Conservation (phyloP, 2,888 invertebrate species). For the Fabriciana adippe region DNA sequence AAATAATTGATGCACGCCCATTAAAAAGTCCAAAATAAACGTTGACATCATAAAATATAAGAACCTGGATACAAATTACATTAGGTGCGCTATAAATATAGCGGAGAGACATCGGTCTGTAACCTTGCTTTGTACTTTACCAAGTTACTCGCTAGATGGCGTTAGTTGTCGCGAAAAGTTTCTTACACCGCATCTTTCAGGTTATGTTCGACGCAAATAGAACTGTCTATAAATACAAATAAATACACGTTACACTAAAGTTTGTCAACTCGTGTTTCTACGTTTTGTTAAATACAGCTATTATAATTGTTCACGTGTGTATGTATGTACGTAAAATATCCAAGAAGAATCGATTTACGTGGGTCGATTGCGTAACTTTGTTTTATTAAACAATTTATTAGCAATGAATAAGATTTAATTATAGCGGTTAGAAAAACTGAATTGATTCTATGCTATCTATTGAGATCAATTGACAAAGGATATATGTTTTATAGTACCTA, state of each 20-base stretch:
- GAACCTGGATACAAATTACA: slow-evolving; percentile 45
- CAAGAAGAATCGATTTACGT: neutral
- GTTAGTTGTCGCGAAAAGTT: slow-evolving; percentile 50
- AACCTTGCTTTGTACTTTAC: slow-evolving; percentile 48
- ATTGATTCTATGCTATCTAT: neutral
- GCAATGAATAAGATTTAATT: slow-evolving; percentile 18
- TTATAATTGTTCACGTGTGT: neutral
- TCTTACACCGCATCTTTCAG: slow-evolving; percentile 43
- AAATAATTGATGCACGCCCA: slow-evolving; percentile 23
- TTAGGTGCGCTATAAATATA: slow-evolving; percentile 45
- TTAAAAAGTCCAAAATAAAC: slow-evolving; percentile 38
- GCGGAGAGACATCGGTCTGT: slow-evolving; percentile 41
- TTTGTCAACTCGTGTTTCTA: slow-evolving; percentile 6
- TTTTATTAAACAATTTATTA: neutral
- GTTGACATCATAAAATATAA: slow-evolving; percentile 44
- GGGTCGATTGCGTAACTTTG: neutral
- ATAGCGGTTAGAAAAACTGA: neutral
- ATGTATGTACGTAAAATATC: too few species aligned
- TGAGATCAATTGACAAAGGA: neutral
- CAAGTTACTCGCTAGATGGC: slow-evolving; percentile 74
- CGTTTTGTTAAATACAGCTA: neutral
- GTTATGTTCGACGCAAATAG: slow-evolving; percentile 30
- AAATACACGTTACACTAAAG: slow-evolving; percentile 8
- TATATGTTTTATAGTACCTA: neutral
- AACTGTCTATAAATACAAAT: slow-evolving; percentile 30